These are phyloP conservation scores for Anabacerthia variegaticeps DNA, from an alignment of 2,797 vertebrate genomes.

Conservation along the genomic window DNA sequence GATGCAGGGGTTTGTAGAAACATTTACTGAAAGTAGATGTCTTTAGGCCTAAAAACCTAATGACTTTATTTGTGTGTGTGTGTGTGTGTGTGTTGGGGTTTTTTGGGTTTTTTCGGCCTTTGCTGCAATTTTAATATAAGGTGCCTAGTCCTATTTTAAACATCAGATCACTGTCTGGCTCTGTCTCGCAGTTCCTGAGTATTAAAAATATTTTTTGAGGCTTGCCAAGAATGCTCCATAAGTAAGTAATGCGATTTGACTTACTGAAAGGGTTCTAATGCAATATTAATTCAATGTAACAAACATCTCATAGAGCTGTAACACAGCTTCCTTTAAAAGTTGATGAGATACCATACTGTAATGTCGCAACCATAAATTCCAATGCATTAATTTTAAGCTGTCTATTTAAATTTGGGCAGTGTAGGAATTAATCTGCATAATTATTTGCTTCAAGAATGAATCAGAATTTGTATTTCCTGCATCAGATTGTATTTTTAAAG, in stretches of 20 bases:
- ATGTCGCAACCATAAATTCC: neutral
- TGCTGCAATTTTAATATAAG: neutral
- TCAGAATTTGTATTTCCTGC: neutral
- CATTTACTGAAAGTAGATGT: neutral
- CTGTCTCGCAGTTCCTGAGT: neutral
- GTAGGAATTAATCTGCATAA: neutral
- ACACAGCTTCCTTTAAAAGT: neutral
- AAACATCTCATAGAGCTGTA: neutral
- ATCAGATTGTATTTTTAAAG: neutral
- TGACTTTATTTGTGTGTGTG: neutral
- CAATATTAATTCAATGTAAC: neutral
- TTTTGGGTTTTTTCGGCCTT: rapidly evolving
- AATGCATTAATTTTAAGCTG: neutral
- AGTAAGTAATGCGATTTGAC: slow-evolving; percentile 22
- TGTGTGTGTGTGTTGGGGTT: neutral
- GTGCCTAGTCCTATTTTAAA: neutral
- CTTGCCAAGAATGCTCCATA: slow-evolving; percentile 6
- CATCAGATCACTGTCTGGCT: neutral
- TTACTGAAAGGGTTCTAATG: slow-evolving; percentile 34
- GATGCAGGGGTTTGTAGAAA: neutral
- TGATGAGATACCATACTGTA: neutral
- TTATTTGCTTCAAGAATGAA: slow-evolving; percentile 21
- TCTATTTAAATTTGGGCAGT: neutral
- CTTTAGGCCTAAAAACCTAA: neutral
- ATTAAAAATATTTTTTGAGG: slow-evolving; percentile 21